Evolutionary conservation across 2,113 vertebrate species (phyloP).

Genomic region (Gymnarchus niloticus): DNA sequence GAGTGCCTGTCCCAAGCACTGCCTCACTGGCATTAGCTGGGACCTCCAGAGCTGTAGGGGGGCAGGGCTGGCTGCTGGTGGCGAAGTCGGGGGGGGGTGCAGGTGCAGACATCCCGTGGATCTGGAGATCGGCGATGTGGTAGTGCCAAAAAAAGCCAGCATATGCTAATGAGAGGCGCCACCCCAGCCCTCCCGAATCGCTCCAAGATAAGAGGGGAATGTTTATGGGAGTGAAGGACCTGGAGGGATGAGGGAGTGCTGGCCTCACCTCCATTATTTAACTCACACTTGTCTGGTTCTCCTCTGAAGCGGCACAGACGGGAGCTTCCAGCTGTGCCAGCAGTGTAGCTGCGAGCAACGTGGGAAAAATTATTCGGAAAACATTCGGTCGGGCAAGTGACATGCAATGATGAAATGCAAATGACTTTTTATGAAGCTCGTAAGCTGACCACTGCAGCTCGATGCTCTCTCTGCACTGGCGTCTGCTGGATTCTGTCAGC

Average conservation of each 20-base stretch:
- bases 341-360: background rate
- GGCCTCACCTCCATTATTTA: background rate
- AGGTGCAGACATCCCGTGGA: background rate
- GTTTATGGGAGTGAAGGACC: background rate
- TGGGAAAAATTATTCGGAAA: background rate
- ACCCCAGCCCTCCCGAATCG: background rate
- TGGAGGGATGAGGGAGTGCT: background rate
- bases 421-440: background rate
- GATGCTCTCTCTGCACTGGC: background rate
- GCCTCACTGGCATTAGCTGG: constrained; percentile 13
- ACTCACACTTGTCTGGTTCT: background rate
- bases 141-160: background rate
- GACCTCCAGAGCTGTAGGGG: constrained; percentile 6
- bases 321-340: background rate
- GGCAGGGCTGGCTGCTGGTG: background rate
- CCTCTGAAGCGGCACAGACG: background rate
- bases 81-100: background rate
- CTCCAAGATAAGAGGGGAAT: background rate
- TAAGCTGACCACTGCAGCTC: background rate
- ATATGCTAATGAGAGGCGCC: background rate
- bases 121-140: constrained; percentile 6
- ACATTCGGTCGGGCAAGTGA: too few relatives aligned
- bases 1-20: background rate
- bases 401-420: too few relatives aligned
- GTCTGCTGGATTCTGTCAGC: background rate